Evolutionary conservation across 2,888 invertebrate species (phyloP).

Genomic region (Archaeoteleia sp.): DNA sequence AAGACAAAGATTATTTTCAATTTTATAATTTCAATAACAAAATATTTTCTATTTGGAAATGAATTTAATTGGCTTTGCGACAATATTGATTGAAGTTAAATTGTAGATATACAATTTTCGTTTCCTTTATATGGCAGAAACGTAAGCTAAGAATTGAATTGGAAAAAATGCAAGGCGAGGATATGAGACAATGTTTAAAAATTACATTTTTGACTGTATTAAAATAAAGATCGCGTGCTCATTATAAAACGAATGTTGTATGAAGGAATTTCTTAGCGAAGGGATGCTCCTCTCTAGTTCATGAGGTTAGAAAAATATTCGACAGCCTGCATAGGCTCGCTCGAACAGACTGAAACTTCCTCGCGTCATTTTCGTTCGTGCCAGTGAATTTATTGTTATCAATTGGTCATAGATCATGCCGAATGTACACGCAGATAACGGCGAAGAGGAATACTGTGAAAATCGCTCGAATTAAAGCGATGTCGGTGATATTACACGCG

Average conservation of each 20-base stretch:
- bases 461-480: constrained; percentile 14
- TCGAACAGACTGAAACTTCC: constrained; percentile 11
- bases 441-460: constrained; percentile 1
- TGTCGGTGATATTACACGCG: constrained; percentile 29
- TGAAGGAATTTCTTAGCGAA: background rate
- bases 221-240: too few relatives aligned
- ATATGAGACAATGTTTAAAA: too few relatives aligned
- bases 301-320: background rate
- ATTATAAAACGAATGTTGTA: background rate
- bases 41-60: too few relatives aligned
- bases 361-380: constrained; percentile 10
- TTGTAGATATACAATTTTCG: too few relatives aligned
- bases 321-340: background rate
- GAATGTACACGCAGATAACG: constrained; percentile 16
- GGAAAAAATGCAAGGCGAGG: too few relatives aligned
- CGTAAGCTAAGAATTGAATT: too few relatives aligned
- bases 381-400: constrained; percentile 7
- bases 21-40: too few relatives aligned
- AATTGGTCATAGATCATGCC: constrained; percentile 8
- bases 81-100: too few relatives aligned
- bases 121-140: too few relatives aligned
- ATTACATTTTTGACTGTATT: too few relatives aligned
- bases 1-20: too few relatives aligned
- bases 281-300: background rate
- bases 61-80: too few relatives aligned